Conservation (phyloP, 2,797 vertebrate genomes). For the Semaprochilodus insignis region DNA sequence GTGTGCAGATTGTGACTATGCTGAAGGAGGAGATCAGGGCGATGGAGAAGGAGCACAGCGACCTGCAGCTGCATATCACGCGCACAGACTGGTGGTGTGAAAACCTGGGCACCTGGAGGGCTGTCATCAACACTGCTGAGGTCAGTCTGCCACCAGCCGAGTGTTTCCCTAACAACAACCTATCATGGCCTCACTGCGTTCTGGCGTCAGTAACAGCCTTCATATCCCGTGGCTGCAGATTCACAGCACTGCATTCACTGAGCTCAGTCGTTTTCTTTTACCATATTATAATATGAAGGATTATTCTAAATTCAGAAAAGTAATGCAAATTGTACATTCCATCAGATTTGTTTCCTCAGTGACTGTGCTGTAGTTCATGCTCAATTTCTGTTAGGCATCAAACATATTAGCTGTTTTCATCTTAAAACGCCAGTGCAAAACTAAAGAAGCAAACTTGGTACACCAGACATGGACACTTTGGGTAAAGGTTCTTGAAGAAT, state of each 20-base stretch:
- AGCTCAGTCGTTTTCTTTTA: background rate
- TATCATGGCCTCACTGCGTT: background rate
- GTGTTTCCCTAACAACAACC: conserved; percentile 5
- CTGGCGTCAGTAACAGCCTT: background rate
- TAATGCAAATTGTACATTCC: too few relatives aligned
- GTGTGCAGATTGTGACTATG: conserved; percentile 87
- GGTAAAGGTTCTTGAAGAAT: too few relatives aligned
- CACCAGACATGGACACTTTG: too few relatives aligned
- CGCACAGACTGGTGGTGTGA: conserved; percentile 98
- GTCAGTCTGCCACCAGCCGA: conserved; percentile 68
- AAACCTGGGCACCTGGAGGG: conserved; percentile 94
- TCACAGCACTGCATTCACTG: background rate
- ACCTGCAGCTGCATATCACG: conserved; percentile 92
- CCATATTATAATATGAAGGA: background rate
- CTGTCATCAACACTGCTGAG: conserved; percentile 87
- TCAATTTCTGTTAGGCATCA: too few relatives aligned
- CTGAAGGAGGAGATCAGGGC: conserved; percentile 94
- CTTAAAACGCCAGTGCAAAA: too few relatives aligned
- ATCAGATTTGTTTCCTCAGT: too few relatives aligned
- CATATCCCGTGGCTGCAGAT: background rate
- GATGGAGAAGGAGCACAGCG: conserved; percentile 93
- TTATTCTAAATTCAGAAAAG: too few relatives aligned
- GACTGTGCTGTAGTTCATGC: too few relatives aligned
- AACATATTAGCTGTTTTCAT: too few relatives aligned
- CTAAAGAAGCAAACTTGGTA: too few relatives aligned